Conservation (phyloP, 1,140 invertebrate genomes). For the Drosophila nikananu region DNA sequence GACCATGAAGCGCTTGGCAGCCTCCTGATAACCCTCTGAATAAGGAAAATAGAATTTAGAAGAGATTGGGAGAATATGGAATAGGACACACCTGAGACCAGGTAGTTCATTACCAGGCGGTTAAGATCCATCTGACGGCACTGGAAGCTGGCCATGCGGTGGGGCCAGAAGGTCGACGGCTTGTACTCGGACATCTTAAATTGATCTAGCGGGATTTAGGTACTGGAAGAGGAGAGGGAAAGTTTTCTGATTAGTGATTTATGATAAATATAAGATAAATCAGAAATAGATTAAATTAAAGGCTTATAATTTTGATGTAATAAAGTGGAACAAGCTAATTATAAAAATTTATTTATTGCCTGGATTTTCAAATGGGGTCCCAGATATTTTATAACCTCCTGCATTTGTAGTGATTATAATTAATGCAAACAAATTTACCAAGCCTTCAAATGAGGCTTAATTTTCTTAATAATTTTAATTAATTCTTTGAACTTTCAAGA, state of each 20-base stretch:
- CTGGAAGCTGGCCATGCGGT: conserved; percentile 66
- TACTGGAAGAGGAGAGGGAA: conserved; percentile 10
- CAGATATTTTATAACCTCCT: background rate
- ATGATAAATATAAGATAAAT: background rate
- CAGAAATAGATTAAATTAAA: background rate
- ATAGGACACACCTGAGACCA: conserved; percentile 44
- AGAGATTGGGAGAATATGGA: background rate
- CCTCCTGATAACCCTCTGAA: conserved; percentile 63
- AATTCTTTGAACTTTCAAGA: background rate
- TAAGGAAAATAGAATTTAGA: no score
- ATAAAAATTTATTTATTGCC: no score
- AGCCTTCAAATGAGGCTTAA: background rate
- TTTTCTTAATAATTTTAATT: background rate
- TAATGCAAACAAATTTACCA: background rate
- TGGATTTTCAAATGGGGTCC: no score
- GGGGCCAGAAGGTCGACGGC: conserved; percentile 33
- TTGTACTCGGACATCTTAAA: conserved; percentile 37
- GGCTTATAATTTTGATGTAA: background rate
- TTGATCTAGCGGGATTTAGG: conserved; percentile 16
- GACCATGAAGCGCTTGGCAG: conserved; percentile 43
- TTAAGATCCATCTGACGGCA: conserved; percentile 58
- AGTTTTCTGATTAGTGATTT: background rate
- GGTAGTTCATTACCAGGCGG: conserved; percentile 62
- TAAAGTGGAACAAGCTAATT: background rate
- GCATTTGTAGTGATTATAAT: background rate